These are phyloP conservation scores for Tragelaphus buxtoni DNA, from an alignment of 2,113 vertebrate species.

Conservation along the genomic window DNA sequence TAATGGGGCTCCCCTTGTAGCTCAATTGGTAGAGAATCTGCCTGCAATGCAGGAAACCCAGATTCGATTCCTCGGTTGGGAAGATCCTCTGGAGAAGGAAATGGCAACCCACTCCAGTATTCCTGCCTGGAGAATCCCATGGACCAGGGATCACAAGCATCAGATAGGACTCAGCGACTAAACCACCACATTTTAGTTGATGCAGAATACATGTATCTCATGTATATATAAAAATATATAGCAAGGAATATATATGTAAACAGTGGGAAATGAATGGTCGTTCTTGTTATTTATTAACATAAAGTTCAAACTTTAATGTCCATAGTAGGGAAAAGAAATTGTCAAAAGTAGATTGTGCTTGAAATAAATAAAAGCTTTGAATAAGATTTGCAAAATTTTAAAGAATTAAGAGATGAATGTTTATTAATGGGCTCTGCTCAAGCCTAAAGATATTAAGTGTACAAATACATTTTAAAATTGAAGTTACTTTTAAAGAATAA, in stretches of 20 bases:
- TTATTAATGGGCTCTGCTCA: background rate
- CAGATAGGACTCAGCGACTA: background rate
- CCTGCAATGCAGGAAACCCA: background rate
- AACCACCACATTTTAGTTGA: background rate
- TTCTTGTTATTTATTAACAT: background rate
- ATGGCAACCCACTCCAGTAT: background rate
- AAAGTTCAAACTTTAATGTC: background rate
- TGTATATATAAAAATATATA: background rate
- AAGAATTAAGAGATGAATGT: background rate
- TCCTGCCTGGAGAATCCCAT: background rate
- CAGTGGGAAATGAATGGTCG: background rate
- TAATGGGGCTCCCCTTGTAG: background rate
- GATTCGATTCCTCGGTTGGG: accelerated
- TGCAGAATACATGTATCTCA: background rate
- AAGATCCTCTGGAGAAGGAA: background rate
- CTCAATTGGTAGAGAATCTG: background rate
- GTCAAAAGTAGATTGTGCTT: background rate
- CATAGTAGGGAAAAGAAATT: background rate
- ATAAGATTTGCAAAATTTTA: background rate
- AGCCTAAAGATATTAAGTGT: background rate
- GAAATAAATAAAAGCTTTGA: conserved; percentile 19
- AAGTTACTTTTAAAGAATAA: background rate
- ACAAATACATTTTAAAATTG: background rate
- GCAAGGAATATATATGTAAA: background rate
- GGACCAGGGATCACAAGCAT: background rate